Percentiles rank a stretch among this genome's conserved stretches.
These are phyloP conservation scores for Pantherophis guttatus DNA, from an alignment of 2,113 vertebrate genomes.

Conservation along the genomic window DNA sequence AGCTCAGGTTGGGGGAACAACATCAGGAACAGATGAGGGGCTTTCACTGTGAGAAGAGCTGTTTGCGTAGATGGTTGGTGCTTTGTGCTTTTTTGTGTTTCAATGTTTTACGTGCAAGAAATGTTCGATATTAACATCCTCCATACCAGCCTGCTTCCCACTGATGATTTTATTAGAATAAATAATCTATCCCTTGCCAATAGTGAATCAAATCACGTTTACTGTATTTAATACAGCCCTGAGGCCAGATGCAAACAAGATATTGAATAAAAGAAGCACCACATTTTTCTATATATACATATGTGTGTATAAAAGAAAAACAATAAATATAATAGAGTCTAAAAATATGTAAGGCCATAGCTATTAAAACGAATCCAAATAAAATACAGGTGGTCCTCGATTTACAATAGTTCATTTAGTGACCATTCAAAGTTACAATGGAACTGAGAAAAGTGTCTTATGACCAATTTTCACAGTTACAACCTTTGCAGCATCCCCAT, in stretches of 20 bases:
- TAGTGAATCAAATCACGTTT: background rate
- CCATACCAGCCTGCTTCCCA: background rate
- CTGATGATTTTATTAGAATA: background rate
- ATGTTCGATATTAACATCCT: background rate
- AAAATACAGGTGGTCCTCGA: background rate
- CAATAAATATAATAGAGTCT: background rate
- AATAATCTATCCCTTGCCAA: background rate
- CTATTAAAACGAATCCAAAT: background rate
- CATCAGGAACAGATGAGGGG: background rate
- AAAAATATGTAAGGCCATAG: background rate
- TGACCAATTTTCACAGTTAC: too few species aligned
- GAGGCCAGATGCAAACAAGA: background rate
- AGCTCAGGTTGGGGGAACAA: background rate
- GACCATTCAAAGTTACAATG: too few species aligned
- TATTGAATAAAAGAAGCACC: background rate
- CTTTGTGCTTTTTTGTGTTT: background rate
- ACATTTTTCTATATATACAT: background rate
- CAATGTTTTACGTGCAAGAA: background rate
- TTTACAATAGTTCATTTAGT: too few species aligned
- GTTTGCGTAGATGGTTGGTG: background rate
- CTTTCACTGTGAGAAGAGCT: background rate
- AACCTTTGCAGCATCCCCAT: too few species aligned
- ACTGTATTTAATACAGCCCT: background rate
- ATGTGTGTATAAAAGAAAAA: background rate
- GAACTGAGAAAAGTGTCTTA: too few species aligned